A percentile compares a stretch with the other conserved stretches of the same genome.
Evolutionary conservation across 2,888 invertebrate genomes (phyloP).

Genomic region (Elegia similella): DNA sequence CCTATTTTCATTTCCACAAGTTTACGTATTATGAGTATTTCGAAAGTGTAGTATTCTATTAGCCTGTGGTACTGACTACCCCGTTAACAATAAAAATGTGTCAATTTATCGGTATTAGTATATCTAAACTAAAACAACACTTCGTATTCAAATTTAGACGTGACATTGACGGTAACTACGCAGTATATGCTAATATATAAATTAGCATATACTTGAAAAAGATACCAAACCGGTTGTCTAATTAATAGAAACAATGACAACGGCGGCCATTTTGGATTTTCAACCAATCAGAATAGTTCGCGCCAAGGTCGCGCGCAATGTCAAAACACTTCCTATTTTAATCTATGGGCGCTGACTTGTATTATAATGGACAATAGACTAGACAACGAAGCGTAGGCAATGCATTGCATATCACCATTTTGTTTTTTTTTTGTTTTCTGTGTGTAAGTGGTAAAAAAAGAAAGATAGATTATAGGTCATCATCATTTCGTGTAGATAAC

Average conservation of each 20-base stretch:
- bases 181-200: slow-evolving; percentile 25
- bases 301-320: slow-evolving; percentile 74
- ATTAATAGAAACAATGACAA: slow-evolving; percentile 73
- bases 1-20: no score
- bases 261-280: slow-evolving; percentile 62
- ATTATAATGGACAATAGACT: neutral
- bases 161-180: slow-evolving; percentile 30
- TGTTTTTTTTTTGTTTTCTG: no score
- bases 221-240: slow-evolving; percentile 70
- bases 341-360: slow-evolving; percentile 55
- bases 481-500: no score
- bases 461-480: no score
- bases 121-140: slow-evolving; percentile 8
- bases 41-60: no score
- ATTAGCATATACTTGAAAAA: slow-evolving; percentile 51
- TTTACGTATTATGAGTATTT: no score
- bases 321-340: slow-evolving; percentile 77
- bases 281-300: slow-evolving; percentile 58
- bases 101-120: neutral
- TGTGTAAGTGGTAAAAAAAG: no score
- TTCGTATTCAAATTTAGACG: slow-evolving; percentile 10
- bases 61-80: neutral
- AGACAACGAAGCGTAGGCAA: neutral
- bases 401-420: neutral
- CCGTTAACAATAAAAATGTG: neutral